Base-by-base conservation (phyloP, 2,888 invertebrate species). In the Diarsia brunnea region DNA sequence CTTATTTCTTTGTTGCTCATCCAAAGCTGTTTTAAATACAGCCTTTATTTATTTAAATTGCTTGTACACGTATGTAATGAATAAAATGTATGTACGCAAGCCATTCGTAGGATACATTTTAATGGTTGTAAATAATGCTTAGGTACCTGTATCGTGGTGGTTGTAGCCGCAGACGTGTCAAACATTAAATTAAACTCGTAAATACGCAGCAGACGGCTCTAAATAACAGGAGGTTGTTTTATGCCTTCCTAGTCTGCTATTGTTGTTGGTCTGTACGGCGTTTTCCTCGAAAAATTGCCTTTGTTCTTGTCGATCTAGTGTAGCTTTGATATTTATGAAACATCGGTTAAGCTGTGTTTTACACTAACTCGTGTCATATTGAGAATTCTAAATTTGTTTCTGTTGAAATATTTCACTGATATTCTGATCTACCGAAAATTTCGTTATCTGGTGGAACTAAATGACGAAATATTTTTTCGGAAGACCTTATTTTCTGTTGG, bases 271-370 rank as follows among this genome's bases (percentile, higher is more conserved):
- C 60, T 65, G 43, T 76, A 68, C 16, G 3, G 47, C 16, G 55
- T 63, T 73, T 85, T 77, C 61, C 31, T 76, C 65, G 70, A 85
- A 85, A 84, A 82, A 53, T 27, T 63, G 47, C 43, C 85, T 82
- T 83, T 82, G 85, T 85, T 77, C 49, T 49, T 47, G 38, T 71
- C 68, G 43, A 63, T 70, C 49, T 49, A 51, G 66, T 76, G 73
- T 71, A 58, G 51, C 61, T 68, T 47, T 27, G 60, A 19, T 75
- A 73, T 45, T 61, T 61, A 55, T 51, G 24, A 73, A 55, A 64
- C 43, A 51, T 19, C 66, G 55, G 24, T 38, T 27, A 24, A 60
- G 11, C 66, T 65, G 60, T 27, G 27, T 70, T 60, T 51, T 24
- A 24, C 43, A 58, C 4, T 79, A 4, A 27, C 16, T 27, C 4